phyloP scores from a whole-genome alignment of 2,888 invertebrate genomes.

The Embidobia sp. region DNA sequence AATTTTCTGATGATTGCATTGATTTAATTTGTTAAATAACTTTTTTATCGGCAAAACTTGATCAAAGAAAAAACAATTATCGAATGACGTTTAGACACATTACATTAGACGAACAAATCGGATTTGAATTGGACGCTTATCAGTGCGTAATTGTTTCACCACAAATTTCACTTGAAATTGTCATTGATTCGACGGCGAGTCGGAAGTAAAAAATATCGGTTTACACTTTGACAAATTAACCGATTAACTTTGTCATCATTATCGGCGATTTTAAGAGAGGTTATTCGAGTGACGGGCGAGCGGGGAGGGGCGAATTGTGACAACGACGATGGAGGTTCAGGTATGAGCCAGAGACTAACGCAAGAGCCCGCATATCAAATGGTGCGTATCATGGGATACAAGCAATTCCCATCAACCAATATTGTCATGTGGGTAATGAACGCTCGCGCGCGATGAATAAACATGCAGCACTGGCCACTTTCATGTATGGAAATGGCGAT shows the following conservation, averaged over 20 bases:
- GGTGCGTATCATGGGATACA: constrained; percentile 79
- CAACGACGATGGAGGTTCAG: constrained; percentile 54
- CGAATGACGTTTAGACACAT: too few species aligned
- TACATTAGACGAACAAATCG: too few species aligned
- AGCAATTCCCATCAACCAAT: constrained; percentile 81
- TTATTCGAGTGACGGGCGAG: constrained; percentile 47
- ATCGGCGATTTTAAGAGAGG: constrained; percentile 48
- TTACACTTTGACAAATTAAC: constrained; percentile 33
- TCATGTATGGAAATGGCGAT: constrained; percentile 71
- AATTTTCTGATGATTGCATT: too few species aligned
- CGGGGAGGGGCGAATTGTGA: constrained; percentile 21
- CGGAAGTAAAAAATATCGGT: background rate
- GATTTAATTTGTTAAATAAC: too few species aligned
- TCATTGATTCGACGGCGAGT: background rate
- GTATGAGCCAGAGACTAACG: constrained; percentile 49
- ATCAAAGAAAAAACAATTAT: too few species aligned
- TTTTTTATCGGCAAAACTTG: too few species aligned
- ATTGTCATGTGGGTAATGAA: constrained; percentile 81
- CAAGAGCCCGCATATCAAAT: constrained; percentile 79
- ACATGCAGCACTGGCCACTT: constrained; percentile 74
- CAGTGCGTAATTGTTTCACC: too few species aligned
- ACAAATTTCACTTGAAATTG: too few species aligned
- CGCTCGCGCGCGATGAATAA: constrained; percentile 79
- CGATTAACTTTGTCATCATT: constrained; percentile 48
- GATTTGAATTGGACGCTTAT: background rate